Conservation (phyloP, 2,888 invertebrate genomes). For the Drosophila leonis region DNA sequence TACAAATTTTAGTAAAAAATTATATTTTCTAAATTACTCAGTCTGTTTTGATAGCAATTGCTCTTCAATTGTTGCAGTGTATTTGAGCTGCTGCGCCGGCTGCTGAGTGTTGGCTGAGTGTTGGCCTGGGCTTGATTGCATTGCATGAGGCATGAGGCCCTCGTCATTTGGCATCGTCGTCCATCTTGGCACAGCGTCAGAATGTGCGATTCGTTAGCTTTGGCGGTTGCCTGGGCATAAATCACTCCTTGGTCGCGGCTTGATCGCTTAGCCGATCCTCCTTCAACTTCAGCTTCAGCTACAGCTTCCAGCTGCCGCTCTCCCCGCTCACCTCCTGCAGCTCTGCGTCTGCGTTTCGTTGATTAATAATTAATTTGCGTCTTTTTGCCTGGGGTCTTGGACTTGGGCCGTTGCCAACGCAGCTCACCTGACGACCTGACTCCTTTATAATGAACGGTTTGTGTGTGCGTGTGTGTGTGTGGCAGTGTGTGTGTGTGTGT, state of each 20-base stretch:
- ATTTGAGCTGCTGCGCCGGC: conserved; percentile 14
- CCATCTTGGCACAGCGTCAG: conserved; percentile 80
- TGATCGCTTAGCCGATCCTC: conserved; percentile 51
- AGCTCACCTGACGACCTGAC: conserved; percentile 78
- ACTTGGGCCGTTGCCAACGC: conserved; percentile 16
- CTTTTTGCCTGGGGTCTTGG: conserved; percentile 66
- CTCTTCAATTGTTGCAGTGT: conserved; percentile 27
- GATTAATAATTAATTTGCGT: conserved; percentile 85
- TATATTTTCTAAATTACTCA: too few species aligned
- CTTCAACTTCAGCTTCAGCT: conserved; percentile 21
- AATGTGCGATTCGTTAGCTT: conserved; percentile 75
- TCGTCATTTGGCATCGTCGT: conserved; percentile 66
- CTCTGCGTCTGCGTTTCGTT: conserved; percentile 70
- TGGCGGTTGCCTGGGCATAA: conserved; percentile 73
- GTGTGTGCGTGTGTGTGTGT: not conserved
- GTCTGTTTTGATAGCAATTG: not conserved
- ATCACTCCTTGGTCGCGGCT: conserved; percentile 64
- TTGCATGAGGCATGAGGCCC: conserved; percentile 61
- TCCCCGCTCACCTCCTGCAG: conserved; percentile 1
- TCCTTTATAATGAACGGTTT: conserved; percentile 81
- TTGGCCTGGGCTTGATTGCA: conserved; percentile 64
- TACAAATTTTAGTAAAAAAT: too few species aligned
- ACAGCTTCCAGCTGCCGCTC: not conserved
- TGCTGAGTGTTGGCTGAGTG: conserved; percentile 56
- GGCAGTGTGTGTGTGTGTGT: conserved; percentile 37